Evolutionary conservation across 2,113 vertebrate species (phyloP), one percentile per base, ranked within the genome.

Genomic region (Atractosteus spatula): DNA sequence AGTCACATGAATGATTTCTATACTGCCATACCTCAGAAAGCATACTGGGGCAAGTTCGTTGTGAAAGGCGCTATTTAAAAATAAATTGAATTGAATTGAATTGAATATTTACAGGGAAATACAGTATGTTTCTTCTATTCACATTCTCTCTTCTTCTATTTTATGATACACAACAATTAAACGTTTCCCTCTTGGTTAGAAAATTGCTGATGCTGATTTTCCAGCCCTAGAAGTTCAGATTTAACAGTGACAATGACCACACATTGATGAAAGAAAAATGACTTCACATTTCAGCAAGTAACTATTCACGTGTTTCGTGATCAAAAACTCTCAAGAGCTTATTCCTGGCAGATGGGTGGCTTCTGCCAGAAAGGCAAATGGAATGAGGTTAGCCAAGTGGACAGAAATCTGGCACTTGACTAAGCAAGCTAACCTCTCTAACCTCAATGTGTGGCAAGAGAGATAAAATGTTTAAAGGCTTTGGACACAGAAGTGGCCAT

Each of bases 181-280:
- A 29, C 29, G 2, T 29, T 29, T 29, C 47, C 47, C 10, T 10
- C 47, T 7, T 51, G 47, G 47, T 5, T 51, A 51, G 14, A 59
- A 59, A 5, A n/a, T n/a, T 59, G 5, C 14, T 3, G 14, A 6
- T 6, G 4, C 4, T 6, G 5, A 11, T 59, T 59, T 59, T 59
- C 57, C 4, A 51, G 5, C 2, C 10, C 1, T 29, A 29, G 29
- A 29, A 29, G 29, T 29, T 29, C 1, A 29, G 29, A 29, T 29
- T 29, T 10, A 51, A 10, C 47, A 51, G 10, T 51, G 5, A 51
- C 47, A 78, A 79, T 56, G 72, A 63, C 69, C 6, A 61, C 62
- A 45, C 29, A 61, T 45, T 61, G 65, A 43, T 43, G 13, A 66
- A 14, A 45, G 14, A 7, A 13, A 66, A 66, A 16, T 13, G 11